These are phyloP conservation scores for Hoplodrina blanda DNA, from an alignment of 2,888 invertebrate genomes.

Conservation along the genomic window DNA sequence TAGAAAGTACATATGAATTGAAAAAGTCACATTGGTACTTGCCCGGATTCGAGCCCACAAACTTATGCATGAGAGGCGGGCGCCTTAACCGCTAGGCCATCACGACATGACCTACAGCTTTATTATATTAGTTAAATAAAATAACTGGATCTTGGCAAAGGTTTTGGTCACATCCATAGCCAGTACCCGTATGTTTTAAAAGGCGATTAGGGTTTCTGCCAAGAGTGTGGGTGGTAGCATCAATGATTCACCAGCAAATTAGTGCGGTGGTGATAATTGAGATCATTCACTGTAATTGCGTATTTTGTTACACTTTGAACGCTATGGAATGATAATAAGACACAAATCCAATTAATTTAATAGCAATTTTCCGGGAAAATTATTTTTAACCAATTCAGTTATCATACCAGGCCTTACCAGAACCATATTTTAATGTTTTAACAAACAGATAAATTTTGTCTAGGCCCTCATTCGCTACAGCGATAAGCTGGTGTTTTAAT, in stretches of 20 bases:
- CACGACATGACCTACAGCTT: too few relatives aligned
- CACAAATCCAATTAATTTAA: neutral
- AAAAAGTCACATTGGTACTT: too few relatives aligned
- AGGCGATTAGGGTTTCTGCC: neutral
- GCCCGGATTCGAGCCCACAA: too few relatives aligned
- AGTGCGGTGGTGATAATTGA: neutral
- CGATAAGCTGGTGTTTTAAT: conserved; percentile 7
- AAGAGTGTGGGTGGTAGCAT: neutral
- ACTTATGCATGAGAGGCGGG: too few relatives aligned
- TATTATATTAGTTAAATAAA: too few relatives aligned
- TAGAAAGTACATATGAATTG: too few relatives aligned
- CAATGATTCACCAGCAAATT: neutral
- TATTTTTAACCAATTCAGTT: neutral
- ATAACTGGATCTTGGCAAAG: neutral
- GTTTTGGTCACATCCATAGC: neutral
- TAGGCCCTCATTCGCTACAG: neutral
- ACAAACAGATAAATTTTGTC: too few relatives aligned
- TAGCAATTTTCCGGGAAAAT: neutral
- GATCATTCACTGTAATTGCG: neutral
- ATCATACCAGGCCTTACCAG: too few relatives aligned
- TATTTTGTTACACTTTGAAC: neutral
- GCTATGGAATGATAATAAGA: neutral
- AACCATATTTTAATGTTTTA: neutral
- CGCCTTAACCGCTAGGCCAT: too few relatives aligned
- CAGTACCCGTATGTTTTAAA: neutral